phyloP scores from a whole-genome alignment of 2,113 vertebrate genomes.

The Chaetops frenatus region DNA sequence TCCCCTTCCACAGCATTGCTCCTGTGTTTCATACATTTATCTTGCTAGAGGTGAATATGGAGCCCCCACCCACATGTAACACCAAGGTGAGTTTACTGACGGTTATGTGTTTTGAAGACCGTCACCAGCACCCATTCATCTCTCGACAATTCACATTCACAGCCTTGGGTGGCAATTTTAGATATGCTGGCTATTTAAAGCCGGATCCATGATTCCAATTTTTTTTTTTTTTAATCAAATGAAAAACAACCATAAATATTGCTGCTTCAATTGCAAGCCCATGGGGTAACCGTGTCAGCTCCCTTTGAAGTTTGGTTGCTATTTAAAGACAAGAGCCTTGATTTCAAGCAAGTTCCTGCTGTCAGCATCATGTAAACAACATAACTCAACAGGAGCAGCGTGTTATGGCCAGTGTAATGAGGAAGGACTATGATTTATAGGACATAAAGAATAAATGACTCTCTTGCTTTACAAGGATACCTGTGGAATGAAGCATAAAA shows the following conservation, averaged over 20 bases:
- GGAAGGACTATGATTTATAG: background rate
- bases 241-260: background rate
- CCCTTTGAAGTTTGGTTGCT: background rate
- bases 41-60: background rate
- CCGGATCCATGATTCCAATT: background rate
- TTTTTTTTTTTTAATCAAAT: background rate
- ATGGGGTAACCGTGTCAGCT: background rate
- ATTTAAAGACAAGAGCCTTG: background rate
- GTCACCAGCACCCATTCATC: background rate
- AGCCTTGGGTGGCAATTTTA: background rate
- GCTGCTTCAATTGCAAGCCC: background rate
- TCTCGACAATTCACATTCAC: background rate
- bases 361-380: background rate
- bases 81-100: background rate
- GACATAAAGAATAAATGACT: background rate
- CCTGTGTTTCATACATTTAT: background rate
- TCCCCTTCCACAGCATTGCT: background rate
- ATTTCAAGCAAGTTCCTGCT: background rate
- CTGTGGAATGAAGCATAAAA: background rate
- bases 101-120: background rate
- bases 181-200: background rate
- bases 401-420: background rate
- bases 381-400: background rate
- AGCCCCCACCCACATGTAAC: background rate
- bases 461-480: background rate